Evolutionary conservation across 2,113 vertebrate species (phyloP).

Genomic region (Xyrauchen texanus): DNA sequence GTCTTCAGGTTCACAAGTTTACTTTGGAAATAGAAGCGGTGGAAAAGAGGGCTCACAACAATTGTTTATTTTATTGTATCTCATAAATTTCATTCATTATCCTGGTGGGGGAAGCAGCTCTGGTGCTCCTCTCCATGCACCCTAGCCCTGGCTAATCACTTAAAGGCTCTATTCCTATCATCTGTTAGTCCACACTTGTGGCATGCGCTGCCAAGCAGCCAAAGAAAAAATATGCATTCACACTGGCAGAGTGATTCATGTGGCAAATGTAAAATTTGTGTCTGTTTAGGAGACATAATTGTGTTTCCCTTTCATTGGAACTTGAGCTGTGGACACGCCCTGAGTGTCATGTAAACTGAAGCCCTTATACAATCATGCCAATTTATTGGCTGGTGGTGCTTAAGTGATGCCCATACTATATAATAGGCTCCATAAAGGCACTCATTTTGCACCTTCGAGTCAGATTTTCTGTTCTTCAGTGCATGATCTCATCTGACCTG

Average conservation of each 20-base stretch:
- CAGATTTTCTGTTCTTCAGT: too few species aligned
- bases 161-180: conserved; percentile 56
- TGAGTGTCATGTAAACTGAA: too few species aligned
- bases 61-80: conserved; percentile 67
- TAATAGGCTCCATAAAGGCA: too few species aligned
- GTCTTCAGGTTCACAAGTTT: conserved; percentile 43
- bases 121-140: conserved; percentile 57
- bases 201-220: conserved; percentile 61
- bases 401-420: too few species aligned
- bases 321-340: conserved; percentile 8
- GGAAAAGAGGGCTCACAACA: conserved; percentile 56
- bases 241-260: conserved; percentile 64
- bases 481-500: too few species aligned
- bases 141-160: conserved; percentile 60
- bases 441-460: too few species aligned
- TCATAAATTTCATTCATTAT: conserved; percentile 64
- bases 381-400: too few species aligned
- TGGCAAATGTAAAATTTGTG: conserved; percentile 65
- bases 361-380: too few species aligned
- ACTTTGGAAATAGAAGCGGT: conserved; percentile 40
- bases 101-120: conserved; percentile 56
- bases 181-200: conserved; percentile 60
- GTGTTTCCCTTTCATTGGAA: conserved; percentile 54
- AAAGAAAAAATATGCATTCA: conserved; percentile 64
- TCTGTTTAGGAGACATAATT: conserved; percentile 70